Conservation (phyloP, 2,113 vertebrate species). For the Mobula hypostoma region DNA sequence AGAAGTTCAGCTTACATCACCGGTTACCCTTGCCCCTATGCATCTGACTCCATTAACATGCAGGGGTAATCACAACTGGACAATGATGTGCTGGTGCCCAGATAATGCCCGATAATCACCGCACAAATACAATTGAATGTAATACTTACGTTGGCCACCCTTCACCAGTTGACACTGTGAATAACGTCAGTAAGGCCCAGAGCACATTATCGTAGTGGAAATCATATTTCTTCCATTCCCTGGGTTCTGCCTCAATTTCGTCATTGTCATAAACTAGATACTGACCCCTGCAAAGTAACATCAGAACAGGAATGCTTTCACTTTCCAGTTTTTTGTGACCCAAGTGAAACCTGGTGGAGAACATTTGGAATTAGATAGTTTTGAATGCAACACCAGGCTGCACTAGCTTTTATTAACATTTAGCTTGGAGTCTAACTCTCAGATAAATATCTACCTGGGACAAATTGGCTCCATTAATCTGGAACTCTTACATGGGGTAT, state of each 20-base stretch:
- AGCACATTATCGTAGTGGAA: constrained; percentile 96
- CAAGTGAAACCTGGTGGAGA: neutral
- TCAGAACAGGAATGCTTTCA: neutral
- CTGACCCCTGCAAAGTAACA: constrained; percentile 66
- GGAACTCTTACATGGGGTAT: neutral
- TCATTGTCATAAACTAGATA: constrained; percentile 87
- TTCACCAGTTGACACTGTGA: constrained; percentile 92
- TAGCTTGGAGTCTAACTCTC: neutral
- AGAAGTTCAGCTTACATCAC: no score
- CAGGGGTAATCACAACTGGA: no score
- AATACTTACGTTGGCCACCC: constrained; percentile 90
- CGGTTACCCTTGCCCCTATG: no score
- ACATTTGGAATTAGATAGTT: neutral
- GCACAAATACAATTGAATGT: neutral
- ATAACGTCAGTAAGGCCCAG: constrained; percentile 90
- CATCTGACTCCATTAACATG: no score
- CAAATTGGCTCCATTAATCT: neutral
- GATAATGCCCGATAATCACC: neutral
- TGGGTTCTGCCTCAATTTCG: constrained; percentile 73
- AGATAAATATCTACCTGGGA: neutral
- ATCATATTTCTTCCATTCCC: constrained; percentile 89
- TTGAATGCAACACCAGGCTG: neutral
- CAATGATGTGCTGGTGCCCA: no score
- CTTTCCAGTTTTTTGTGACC: neutral
- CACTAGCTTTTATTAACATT: neutral